Base-by-base conservation (phyloP, 2,888 invertebrate genomes). In the Tenthredo mesomela region DNA sequence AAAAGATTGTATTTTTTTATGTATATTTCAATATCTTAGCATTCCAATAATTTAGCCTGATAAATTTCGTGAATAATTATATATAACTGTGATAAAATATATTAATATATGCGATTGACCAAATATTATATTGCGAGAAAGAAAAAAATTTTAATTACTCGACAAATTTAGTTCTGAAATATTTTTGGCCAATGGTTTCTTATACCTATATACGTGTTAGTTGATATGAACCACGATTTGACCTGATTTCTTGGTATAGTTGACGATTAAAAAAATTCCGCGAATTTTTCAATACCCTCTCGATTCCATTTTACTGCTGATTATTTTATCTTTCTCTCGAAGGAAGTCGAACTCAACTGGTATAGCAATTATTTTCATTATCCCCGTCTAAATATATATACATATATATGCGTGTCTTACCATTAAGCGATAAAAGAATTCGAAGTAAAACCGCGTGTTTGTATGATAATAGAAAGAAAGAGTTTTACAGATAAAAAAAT, bases 231-330 rank as follows among this genome's bases (percentile, higher is more conserved):
- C 40, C n/a, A 40, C 71, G 43, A 43, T 43, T 43, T 29, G 43
- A 21, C 43, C 71, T 29, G n/a, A 73, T 73, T 73, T 21, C 71
- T 10, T 1, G 18, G n/a, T 21, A n/a, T 9, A 40, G n/a, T 40
- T 25, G 10, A 43, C 37, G n/a, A 73, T 73, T 73, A 73, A 43
- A 73, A 73, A 43, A 73, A 73, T 73, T 73, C 71, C 43, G 21
- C 4, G n/a, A 70, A 33, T 70, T 70, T 33, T n/a, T 37, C 18
- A 9, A 12, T 33, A 33, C 29, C 4, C n/a, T 25, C 25, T 18
- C 10, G 61, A 61, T 25, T 25, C 4, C 61, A 21, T 21, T 21
- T 21, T 25, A 25, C 10, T 12, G 21, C 25, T 25, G 61, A 10
- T 61, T 61, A 61, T 61, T 61, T 25, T 21, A 25, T 61, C 61